A percentile compares a stretch with the other conserved stretches of the same genome.
phyloP scores from a whole-genome alignment of 2,888 invertebrate genomes.

The Isoperla grammatica region DNA sequence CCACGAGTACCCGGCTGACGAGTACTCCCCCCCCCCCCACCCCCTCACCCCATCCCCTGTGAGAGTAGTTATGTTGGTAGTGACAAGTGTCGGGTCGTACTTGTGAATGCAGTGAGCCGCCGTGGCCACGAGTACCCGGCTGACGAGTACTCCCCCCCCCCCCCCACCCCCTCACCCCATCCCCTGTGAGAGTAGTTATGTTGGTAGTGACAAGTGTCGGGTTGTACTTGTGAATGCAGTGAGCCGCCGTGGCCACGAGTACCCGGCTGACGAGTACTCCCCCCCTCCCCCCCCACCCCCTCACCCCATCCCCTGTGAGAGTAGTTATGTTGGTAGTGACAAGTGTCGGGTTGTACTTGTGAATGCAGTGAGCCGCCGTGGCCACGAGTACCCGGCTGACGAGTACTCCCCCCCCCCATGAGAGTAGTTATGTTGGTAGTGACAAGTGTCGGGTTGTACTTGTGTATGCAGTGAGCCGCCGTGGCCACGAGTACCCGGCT shows the following conservation, averaged over 20 bases:
- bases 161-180: too few relatives aligned
- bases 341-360: too few relatives aligned
- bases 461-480: constrained; percentile 76
- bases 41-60: too few relatives aligned
- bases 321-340: too few relatives aligned
- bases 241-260: constrained; percentile 75
- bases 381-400: constrained; percentile 68
- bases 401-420: constrained; percentile 75
- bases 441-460: too few relatives aligned
- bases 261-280: constrained; percentile 69
- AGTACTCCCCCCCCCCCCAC: constrained; percentile 79
- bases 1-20: constrained; percentile 65
- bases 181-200: too few relatives aligned
- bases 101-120: constrained; percentile 76
- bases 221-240: constrained; percentile 65
- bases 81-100: too few relatives aligned
- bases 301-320: too few relatives aligned
- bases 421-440: too few relatives aligned
- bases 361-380: constrained; percentile 79
- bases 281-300: too few relatives aligned
- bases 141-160: constrained; percentile 76
- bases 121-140: constrained; percentile 66
- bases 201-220: too few relatives aligned
- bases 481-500: constrained; percentile 69
- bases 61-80: too few relatives aligned